Base-by-base conservation (phyloP, 1,140 invertebrate species). In the Tachypleus tridentatus region DNA sequence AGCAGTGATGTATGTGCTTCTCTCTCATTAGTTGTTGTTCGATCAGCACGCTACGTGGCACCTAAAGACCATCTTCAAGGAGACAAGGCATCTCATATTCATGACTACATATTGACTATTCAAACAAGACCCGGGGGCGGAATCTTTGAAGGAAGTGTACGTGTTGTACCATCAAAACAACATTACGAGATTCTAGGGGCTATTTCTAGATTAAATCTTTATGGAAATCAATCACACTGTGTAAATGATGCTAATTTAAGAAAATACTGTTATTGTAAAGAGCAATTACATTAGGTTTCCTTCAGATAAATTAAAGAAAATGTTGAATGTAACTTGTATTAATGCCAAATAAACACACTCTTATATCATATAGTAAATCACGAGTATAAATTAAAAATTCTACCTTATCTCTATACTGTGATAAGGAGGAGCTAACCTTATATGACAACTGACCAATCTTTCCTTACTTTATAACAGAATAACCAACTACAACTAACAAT, bases 191-290 rank as follows among this genome's bases (percentile, higher is more conserved):
- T 80, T 4, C 63, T 77, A 51, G 81, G 82, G 1, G 74, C 74
- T 7, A 80, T 91, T 49, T 89, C 88, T 71, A 80, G 89, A 49
- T 79, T 90, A 10, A 91, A 91, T 75, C 73, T 86, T n/a, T 91
- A 91, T 69, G 86, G 86, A 4, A 82, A 82, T 64, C 87, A 90
- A 74, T 89, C 88, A 76, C 78, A 78, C 68, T 92, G 89, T 73
- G 81, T 91, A 49, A 79, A 84, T 60, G 83, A 90, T 70, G 86
- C 84, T 70, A 79, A 83, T 69, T 77, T 90, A 49, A 87, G 88
- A 73, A 82, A 82, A 64, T 83, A 82, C 75, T 84, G 82, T 64
- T 74, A 66, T 57, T 76, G 75, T 54, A 54, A 29, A 29, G 29
- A 29, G 29, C 29, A 29, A 29, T 29, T 29, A 29, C 29, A 29